Base-by-base conservation (phyloP, 2,888 invertebrate genomes). In the Eremobia ochroleuca region DNA sequence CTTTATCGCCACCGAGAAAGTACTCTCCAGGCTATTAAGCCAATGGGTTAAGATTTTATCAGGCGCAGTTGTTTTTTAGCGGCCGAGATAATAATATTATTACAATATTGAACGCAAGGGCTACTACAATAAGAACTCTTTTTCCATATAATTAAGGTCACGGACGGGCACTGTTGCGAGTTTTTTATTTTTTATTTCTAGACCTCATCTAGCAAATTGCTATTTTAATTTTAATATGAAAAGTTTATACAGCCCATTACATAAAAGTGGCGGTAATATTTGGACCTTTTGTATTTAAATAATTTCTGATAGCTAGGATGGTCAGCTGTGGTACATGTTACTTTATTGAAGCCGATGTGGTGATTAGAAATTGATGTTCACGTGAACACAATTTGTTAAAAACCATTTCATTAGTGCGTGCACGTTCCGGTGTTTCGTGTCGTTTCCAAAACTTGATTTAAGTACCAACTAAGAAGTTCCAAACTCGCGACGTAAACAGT, bases 391-490 rank as follows among this genome's bases (percentile, higher is more conserved):
- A 71, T 72, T 71, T 71, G 31, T 59, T 68, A 71, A 85, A 85
- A 72, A 70, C 25, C 68, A 25, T 81, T 55, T 79, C 13, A 78
- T 83, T 86, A 82, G 81, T 77, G 59, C 79, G 74, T 80, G 82
- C 79, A 83, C 76, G 83, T 77, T 64, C 59, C 66, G 65, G 68
- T 82, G 79, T 80, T 83, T 76, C 77, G 71, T 76, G 71, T 75
- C 87, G 77, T 77, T 85, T 77, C 76, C 77, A 71, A 77, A 88
- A 85, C 85, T 87, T 81, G 74, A 85, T 86, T 87, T 83, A 83
- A 80, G 75, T 77, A 80, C 62, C 66, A 86, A 84, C 80, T 83
- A 76, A 79, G 77, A 81, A 90, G 84, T 90, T 84, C 21, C 46
- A 25, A 82, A 86, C 81, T 76, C 77, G 78, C 78, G 75, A 82